These are phyloP conservation scores for Mesoligia furuncula DNA, from an alignment of 2,888 invertebrate genomes.

Conservation along the genomic window DNA sequence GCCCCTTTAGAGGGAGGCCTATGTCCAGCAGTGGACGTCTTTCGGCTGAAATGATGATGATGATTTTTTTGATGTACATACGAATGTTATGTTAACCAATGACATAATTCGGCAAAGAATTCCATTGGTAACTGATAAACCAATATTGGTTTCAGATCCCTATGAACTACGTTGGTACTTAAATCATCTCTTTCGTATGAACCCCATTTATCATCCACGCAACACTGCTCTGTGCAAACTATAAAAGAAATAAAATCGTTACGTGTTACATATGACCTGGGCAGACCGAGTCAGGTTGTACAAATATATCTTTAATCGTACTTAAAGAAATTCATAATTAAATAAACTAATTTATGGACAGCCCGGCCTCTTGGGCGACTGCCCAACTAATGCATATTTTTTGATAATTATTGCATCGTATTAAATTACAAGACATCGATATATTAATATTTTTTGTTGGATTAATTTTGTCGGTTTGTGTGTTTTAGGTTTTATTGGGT, in stretches of 20 bases:
- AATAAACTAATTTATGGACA: conserved; percentile 86
- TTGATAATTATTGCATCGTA: conserved; percentile 80
- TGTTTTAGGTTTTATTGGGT: conserved; percentile 13
- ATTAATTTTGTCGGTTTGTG: conserved; percentile 48
- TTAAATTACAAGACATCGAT: conserved; percentile 77
- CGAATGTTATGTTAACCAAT: too few relatives aligned
- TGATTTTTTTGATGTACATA: too few relatives aligned
- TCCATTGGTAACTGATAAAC: background rate
- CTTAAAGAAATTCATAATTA: conserved; percentile 89
- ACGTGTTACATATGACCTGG: conserved; percentile 87
- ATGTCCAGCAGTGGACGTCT: too few relatives aligned
- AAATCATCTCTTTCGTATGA: background rate
- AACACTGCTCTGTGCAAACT: conserved; percentile 76
- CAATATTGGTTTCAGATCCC: background rate
- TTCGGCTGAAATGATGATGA: too few relatives aligned
- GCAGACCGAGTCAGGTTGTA: conserved; percentile 84
- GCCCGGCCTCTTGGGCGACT: conserved; percentile 66
- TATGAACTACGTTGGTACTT: background rate
- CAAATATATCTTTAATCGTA: conserved; percentile 87
- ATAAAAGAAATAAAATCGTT: conserved; percentile 88
- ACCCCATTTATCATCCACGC: conserved; percentile 8
- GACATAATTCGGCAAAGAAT: background rate
- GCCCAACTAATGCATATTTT: conserved; percentile 81
- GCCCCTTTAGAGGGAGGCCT: too few relatives aligned
- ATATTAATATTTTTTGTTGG: conserved; percentile 57